These are phyloP conservation scores for Parnassius mnemosyne DNA, from an alignment of 2,888 invertebrate genomes.

Conservation along the genomic window DNA sequence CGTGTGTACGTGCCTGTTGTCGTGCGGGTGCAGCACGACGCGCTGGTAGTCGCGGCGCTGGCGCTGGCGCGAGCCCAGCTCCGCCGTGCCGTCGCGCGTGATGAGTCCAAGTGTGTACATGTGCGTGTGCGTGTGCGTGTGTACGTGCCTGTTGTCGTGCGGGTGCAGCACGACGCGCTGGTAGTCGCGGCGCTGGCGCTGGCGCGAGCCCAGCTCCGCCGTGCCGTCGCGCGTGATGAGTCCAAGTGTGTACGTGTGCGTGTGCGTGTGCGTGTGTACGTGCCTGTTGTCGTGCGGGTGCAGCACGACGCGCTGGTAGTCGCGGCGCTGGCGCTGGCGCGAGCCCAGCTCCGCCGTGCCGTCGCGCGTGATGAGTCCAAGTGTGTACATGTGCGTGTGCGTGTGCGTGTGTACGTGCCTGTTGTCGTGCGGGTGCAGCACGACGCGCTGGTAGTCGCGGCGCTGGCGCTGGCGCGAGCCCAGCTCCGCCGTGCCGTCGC, in stretches of 20 bases:
- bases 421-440: constrained; percentile 67
- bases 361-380: constrained; percentile 93
- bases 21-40: constrained; percentile 68
- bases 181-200: constrained; percentile 82
- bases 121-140: constrained; percentile 9
- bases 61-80: constrained; percentile 91
- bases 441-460: constrained; percentile 66
- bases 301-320: constrained; percentile 69
- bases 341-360: constrained; percentile 93
- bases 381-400: too few species aligned
- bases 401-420: constrained; percentile 39
- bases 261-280: constrained; percentile 8
- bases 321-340: constrained; percentile 85
- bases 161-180: constrained; percentile 70
- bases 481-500: constrained; percentile 93
- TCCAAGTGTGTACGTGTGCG: too few species aligned
- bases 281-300: constrained; percentile 68
- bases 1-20: constrained; percentile 48
- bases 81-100: constrained; percentile 93
- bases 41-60: constrained; percentile 75
- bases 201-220: constrained; percentile 91
- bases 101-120: too few species aligned
- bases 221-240: constrained; percentile 94
- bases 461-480: constrained; percentile 90
- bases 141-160: constrained; percentile 57